Base-by-base conservation (phyloP, 2,888 invertebrate genomes). In the Dicranocentrus wangi region DNA sequence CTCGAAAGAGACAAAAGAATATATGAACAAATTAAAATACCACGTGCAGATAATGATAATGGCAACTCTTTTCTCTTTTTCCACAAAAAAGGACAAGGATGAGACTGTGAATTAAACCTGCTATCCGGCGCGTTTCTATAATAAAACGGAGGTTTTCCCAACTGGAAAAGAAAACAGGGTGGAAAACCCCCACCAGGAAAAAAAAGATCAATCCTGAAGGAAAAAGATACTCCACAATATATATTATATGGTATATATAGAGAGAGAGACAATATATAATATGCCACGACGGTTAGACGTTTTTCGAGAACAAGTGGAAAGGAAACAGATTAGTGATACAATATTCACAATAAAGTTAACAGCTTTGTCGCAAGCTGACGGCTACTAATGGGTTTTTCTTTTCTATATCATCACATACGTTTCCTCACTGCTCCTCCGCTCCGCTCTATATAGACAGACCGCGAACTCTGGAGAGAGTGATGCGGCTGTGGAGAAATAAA, bases 41-140 rank as follows among this genome's bases (percentile, higher is more conserved):
- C 84, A 84, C 84, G 84, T 84, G 84, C 84, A 79, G 81, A 81
- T 84, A 84, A 84, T 82, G 84, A 84, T 84, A 82, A 84, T 84
- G 82, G 81, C 81, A 83, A 69, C 68, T 79, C 71, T 79, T 72
- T 63, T 63, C 61, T 70, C 53, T 69, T 65, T 75, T 63, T 39
- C 39, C 69, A 1, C n/a, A 51, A n/a, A 68, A 25, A 23, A 51
- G 19, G 25, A 47, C 5, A 63, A 42, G 25, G 28, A 32, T 28
- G 61, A 32, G 32, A n/a, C n/a, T n/a, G n/a, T n/a, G n/a, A n/a
- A n/a, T n/a, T n/a, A n/a, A n/a, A n/a, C n/a, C n/a, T n/a, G n/a
- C n/a, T n/a, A n/a, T n/a, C n/a, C n/a, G n/a, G n/a, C n/a, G n/a
- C n/a, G n/a, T n/a, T n/a, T n/a, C n/a, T n/a, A n/a, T n/a, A n/a